Conservation (phyloP, 2,113 vertebrate species). For the Copsychus sechellarum region DNA sequence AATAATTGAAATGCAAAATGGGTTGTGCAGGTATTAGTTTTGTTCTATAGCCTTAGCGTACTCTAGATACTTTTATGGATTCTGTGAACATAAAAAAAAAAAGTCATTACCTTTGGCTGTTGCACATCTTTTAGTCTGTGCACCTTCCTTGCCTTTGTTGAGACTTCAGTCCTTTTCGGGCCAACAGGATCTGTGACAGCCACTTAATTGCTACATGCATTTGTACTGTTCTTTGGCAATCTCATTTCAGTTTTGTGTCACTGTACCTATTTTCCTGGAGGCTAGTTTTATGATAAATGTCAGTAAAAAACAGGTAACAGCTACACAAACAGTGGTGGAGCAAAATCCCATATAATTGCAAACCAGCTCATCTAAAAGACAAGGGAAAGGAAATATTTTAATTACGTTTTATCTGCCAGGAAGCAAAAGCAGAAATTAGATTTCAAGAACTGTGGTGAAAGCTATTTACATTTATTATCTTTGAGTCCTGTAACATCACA, state of each 20-base stretch:
- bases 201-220: constrained; percentile 75
- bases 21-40: background rate
- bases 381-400: background rate
- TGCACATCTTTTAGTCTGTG: background rate
- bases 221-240: constrained; percentile 57
- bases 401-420: constrained; percentile 30
- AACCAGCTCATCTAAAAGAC: constrained; percentile 4
- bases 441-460: background rate
- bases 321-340: constrained; percentile 17
- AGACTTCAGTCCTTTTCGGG: background rate
- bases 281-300: constrained; percentile 68
- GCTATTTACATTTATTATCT: background rate
- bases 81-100: background rate
- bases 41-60: background rate
- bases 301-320: constrained; percentile 59
- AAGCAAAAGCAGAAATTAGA: background rate
- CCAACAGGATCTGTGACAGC: constrained; percentile 64
- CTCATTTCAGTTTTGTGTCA: constrained; percentile 62
- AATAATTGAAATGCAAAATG: background rate
- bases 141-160: background rate
- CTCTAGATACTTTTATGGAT: background rate
- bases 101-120: background rate
- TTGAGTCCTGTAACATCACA: background rate
- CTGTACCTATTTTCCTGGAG: constrained; percentile 32
- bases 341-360: constrained; percentile 45